Evolutionary conservation across 2,888 invertebrate genomes (phyloP).

Genomic region (Clitarchus hookeri): DNA sequence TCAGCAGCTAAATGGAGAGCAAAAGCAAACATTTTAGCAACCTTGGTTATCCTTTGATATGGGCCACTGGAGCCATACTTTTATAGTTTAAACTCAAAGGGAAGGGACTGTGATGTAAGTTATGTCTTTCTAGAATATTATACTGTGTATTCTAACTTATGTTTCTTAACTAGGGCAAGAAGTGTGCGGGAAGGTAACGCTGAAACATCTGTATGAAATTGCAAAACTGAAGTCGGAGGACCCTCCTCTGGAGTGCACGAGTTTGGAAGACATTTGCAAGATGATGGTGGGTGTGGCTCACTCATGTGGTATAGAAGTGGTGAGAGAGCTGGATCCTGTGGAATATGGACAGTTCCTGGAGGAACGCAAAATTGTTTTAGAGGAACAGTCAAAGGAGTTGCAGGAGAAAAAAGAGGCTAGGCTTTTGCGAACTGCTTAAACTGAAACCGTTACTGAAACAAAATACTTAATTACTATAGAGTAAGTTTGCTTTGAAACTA

Average conservation of each 20-base stretch:
- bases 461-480: too few relatives aligned
- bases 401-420: conserved; percentile 88
- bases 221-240: conserved; percentile 94
- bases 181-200: conserved; percentile 83
- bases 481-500: too few relatives aligned
- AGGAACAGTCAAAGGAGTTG: conserved; percentile 73
- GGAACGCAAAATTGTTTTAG: conserved; percentile 71
- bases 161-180: conserved; percentile 65
- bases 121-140: conserved; percentile 21
- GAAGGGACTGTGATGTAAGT: neutral
- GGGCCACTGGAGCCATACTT: too few relatives aligned
- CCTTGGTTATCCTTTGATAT: too few relatives aligned
- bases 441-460: neutral
- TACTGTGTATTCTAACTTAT: conserved; percentile 27
- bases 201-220: conserved; percentile 97
- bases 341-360: conserved; percentile 84
- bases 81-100: too few relatives aligned
- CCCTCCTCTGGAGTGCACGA: conserved; percentile 67
- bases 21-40: too few relatives aligned
- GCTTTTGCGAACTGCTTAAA: conserved; percentile 78
- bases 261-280: conserved; percentile 74
- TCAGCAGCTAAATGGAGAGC: too few relatives aligned
- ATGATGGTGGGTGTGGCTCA: conserved; percentile 78
- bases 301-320: conserved; percentile 84
- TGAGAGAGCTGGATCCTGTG: conserved; percentile 71